Conservation (phyloP, 2,113 vertebrate genomes). For the Aptenodytes forsteri region DNA sequence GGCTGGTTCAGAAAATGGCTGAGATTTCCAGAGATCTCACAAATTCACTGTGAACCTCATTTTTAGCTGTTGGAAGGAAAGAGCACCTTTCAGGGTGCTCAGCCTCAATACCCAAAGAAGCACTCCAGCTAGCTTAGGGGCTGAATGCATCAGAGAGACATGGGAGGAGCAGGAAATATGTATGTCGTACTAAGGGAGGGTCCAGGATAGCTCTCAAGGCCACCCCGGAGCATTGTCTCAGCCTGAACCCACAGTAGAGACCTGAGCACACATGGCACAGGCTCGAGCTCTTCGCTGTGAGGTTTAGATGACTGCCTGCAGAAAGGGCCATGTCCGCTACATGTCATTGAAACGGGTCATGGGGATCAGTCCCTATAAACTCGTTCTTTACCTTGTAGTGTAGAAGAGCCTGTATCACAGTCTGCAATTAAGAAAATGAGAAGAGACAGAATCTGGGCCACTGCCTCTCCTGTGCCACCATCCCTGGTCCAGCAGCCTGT, state of each 20-base stretch:
- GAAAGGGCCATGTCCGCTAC: not conserved
- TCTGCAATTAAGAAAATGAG: not conserved
- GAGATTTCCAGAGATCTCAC: not conserved
- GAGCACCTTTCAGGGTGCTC: not conserved
- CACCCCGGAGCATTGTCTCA: not conserved
- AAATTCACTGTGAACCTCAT: not conserved
- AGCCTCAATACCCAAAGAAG: not conserved
- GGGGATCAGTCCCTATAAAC: not conserved
- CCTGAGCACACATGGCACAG: accelerated
- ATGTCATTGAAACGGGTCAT: not conserved
- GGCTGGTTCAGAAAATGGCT: not conserved
- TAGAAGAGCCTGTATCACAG: not conserved
- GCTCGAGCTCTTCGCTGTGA: not conserved
- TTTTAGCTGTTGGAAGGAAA: not conserved
- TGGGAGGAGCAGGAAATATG: not conserved
- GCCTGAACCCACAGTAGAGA: not conserved
- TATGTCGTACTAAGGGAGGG: not conserved
- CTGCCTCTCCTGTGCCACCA: not conserved
- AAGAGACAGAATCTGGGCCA: not conserved
- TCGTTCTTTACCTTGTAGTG: not conserved
- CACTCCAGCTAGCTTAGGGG: not conserved
- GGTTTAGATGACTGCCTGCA: not conserved
- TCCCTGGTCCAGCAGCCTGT: not conserved
- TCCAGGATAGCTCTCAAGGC: not conserved
- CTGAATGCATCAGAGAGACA: not conserved